Evolutionary conservation across 2,888 invertebrate genomes (phyloP), one percentile per base, ranked within the genome.

Genomic region (Sinhomidia bicolor): DNA sequence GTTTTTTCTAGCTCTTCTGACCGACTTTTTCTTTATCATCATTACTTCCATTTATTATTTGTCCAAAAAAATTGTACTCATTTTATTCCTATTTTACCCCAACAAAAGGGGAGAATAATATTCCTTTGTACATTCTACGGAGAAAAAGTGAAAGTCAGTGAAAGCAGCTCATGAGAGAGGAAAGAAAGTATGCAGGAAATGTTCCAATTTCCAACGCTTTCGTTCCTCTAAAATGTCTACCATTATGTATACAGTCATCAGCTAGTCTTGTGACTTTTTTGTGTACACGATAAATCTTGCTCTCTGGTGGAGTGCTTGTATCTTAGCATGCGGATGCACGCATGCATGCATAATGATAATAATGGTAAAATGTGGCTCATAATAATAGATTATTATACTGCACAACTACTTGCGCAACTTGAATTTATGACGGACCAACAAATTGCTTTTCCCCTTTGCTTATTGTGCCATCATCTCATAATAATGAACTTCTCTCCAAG

Each of bases 281-380:
- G 41, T 41, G 23, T 41, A 74, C 44, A 44, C 47, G 26, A 60
- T 60, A 60, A 60, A 29, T 62, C 26, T 17, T 17, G 17, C 17
- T 3, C 6, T 57, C 1, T 17, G 12, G 20, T 57, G 57, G 57
- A 1, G 17, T 57, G n/a, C 20, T 57, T 57, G 17, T 4, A 17
- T 7, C 6, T n/a, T 51, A 32, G 12, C 32, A 10, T 47, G 10
- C 47, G 68, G 12, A 36, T 29, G n/a, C n/a, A n/a, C n/a, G 57
- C 71, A 84, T 81, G 65, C 81, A 81, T 68, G 78, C 78, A 78
- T 78, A 51, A 78, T 78, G 23, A 26, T 26, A 54, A 57, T 44
- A 26, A 14, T 20, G 60, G 32, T 36, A 20, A 83, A 71, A 68
- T 71, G 71, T 71, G 51, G 60, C 51, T 51, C 51, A 68, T 41